These are phyloP conservation scores for Pipistrellus kuhlii DNA, from an alignment of 2,797 vertebrate species.

Conservation along the genomic window DNA sequence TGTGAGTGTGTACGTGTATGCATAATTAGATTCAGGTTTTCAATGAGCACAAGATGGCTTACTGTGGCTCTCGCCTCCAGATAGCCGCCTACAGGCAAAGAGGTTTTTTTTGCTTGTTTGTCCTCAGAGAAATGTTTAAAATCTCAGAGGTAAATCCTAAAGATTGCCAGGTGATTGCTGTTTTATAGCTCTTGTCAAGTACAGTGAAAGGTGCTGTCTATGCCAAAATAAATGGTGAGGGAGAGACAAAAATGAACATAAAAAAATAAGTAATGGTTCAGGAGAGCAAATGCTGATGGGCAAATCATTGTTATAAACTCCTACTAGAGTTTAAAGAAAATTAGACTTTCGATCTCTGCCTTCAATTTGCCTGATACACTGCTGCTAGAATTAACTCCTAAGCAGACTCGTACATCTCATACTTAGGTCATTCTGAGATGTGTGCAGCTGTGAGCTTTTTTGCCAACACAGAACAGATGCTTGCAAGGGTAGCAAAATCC, in stretches of 20 bases:
- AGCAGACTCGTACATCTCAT: background rate
- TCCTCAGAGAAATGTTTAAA: conserved; percentile 55
- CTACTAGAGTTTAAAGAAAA: conserved; percentile 8
- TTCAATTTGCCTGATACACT: background rate
- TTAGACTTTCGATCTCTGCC: background rate
- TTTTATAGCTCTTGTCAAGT: background rate
- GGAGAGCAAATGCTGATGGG: background rate
- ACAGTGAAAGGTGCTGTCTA: background rate
- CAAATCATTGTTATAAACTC: background rate
- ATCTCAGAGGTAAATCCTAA: background rate
- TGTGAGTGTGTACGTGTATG: background rate
- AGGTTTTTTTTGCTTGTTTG: background rate
- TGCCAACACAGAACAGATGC: background rate
- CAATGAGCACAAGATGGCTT: background rate
- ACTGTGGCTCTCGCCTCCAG: background rate
- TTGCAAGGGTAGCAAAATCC: background rate
- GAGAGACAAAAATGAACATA: background rate
- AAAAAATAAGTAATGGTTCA: background rate
- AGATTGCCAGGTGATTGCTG: background rate
- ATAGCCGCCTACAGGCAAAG: conserved; percentile 21
- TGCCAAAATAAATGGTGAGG: conserved; percentile 7
- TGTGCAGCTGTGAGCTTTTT: background rate
- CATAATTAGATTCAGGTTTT: conserved; percentile 64
- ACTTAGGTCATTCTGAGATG: background rate
- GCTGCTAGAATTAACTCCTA: background rate